Base-by-base conservation (phyloP, 2,888 invertebrate genomes). In the Diarsia brunnea region DNA sequence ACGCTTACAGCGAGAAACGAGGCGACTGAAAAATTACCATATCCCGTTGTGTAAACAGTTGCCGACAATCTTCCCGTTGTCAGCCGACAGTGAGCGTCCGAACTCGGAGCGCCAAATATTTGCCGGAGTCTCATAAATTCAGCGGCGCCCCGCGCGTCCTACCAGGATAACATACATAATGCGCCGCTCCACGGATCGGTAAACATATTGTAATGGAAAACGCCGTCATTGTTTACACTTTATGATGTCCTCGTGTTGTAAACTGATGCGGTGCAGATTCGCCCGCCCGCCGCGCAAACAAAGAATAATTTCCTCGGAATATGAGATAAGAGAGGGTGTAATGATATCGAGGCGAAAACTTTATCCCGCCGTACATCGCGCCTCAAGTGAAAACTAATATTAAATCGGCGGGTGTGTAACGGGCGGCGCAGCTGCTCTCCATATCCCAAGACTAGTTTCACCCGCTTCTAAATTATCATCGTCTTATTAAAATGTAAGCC, bases 171-270 rank as follows among this genome's bases (percentile, higher is more conserved):
- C 96, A 96, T 94, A 96, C 95, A 96, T 96, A 96, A 96, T 96
- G 94, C 96, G 94, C 92, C 91, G 93, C 95, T 91, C 95, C 94
- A 94, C 95, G 96, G 95, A 95, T 96, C 95, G 96, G 96, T 94
- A 96, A 96, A 96, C 96, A 96, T 96, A 96, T 96, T 96, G 96
- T 96, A 96, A 96, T 96, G 96, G 96, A 96, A 96, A 96, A 95
- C 95, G 95, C 94, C 93, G 93, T 94, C 95, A 95, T 95, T 96
- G 96, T 96, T 96, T 96, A 94, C 95, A 94, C 94, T 95, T 96
- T 95, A 95, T 95, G 95, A 95, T 95, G 96, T 96, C 95, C 96
- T 93, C 89, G 93, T 91, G 93, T 89, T 94, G 95, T 94, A 94
- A 95, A 94, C 92, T 94, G 96, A 95, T 92, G 94, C 93, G 90